A percentile compares a stretch with the other conserved stretches of the same genome.
Conservation (phyloP, 2,113 vertebrate genomes). For the Ptyas mucosa region DNA sequence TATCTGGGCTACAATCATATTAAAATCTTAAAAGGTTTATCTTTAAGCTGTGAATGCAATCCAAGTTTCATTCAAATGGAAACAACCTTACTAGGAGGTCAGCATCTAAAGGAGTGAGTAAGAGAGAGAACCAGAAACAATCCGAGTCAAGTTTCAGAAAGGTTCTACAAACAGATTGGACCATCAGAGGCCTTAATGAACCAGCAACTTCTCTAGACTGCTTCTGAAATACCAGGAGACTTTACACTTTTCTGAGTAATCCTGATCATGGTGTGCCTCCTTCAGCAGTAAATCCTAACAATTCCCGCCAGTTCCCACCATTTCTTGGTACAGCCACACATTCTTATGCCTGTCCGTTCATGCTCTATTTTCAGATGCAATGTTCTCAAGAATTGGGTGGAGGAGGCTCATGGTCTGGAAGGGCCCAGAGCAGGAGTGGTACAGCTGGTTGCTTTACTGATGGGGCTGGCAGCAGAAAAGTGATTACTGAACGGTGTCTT, state of each 20-base stretch:
- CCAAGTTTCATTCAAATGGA: not conserved
- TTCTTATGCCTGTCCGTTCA: not conserved
- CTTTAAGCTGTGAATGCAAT: not conserved
- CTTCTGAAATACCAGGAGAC: not conserved
- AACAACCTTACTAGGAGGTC: not conserved
- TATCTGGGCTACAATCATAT: not conserved
- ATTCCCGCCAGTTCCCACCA: not conserved
- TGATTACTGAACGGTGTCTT: not conserved
- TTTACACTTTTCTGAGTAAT: not conserved
- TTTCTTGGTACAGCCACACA: not conserved
- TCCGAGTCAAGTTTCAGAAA: not conserved
- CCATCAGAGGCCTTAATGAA: not conserved
- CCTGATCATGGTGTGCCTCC: not conserved
- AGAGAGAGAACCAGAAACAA: not conserved
- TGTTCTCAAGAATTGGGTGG: not conserved
- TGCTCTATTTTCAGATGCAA: not conserved
- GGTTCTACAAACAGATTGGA: not conserved
- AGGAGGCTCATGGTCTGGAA: not conserved
- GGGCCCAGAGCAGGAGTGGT: not conserved
- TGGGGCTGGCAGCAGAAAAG: not conserved
- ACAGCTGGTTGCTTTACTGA: not conserved
- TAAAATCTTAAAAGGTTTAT: not conserved
- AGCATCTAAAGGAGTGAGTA: not conserved
- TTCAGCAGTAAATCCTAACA: not conserved
- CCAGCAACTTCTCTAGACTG: not conserved